These are phyloP conservation scores for Craseonycteris thonglongyai DNA, from an alignment of 2,113 vertebrate genomes.

Conservation along the genomic window DNA sequence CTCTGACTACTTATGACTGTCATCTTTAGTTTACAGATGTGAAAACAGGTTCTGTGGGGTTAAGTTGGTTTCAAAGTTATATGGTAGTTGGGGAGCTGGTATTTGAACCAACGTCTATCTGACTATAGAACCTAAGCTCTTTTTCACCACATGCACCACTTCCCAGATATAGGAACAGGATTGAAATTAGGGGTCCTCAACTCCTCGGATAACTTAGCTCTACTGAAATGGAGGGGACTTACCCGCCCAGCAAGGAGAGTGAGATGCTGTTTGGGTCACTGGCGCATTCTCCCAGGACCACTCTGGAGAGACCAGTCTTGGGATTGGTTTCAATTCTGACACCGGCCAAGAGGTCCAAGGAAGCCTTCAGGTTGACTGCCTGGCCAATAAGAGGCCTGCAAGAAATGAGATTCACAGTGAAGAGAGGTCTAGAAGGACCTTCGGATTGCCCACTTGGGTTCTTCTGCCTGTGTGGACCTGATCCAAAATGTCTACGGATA, in stretches of 20 bases:
- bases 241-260: not conserved
- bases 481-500: not conserved
- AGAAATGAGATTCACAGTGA: not conserved
- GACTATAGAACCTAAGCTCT: not conserved
- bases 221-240: not conserved
- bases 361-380: rapidly evolving
- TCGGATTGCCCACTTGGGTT: rapidly evolving
- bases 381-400: rapidly evolving
- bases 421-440: not conserved
- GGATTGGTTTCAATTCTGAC: rapidly evolving
- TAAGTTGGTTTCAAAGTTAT: not conserved
- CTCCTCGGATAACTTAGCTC: not conserved
- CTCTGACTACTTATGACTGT: not conserved
- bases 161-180: not conserved
- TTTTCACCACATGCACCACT: not conserved
- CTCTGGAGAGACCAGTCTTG: rapidly evolving
- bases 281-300: rapidly evolving
- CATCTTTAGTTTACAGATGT: not conserved
- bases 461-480: not conserved
- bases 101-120: not conserved
- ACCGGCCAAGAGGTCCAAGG: rapidly evolving
- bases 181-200: not conserved
- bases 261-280: not conserved
- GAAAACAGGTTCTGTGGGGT: not conserved
- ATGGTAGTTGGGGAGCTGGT: not conserved